These are phyloP conservation scores for Ivindomyrus marchei DNA, from an alignment of 2,113 vertebrate genomes.

Conservation along the genomic window DNA sequence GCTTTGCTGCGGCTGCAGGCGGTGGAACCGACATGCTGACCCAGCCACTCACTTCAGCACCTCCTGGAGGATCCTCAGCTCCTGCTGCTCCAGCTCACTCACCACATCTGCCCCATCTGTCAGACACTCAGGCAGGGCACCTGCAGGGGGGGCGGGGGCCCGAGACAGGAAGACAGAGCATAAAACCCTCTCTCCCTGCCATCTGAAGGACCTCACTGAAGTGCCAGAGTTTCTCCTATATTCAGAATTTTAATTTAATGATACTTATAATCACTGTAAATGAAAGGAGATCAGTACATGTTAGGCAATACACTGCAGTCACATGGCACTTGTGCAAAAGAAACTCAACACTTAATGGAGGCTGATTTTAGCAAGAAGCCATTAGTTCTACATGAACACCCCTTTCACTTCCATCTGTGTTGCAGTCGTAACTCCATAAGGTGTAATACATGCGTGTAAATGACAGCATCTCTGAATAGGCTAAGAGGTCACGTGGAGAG, in stretches of 20 bases:
- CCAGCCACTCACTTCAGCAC: constrained; percentile 75
- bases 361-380: background rate
- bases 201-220: background rate
- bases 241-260: background rate
- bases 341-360: background rate
- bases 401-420: background rate
- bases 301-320: background rate
- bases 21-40: background rate
- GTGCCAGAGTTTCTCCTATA: background rate
- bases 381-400: background rate
- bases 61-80: constrained; percentile 88
- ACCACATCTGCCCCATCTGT: constrained; percentile 83
- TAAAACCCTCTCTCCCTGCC: background rate
- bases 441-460: background rate
- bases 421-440: background rate
- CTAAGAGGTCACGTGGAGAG: background rate
- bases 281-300: background rate
- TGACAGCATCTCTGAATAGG: background rate
- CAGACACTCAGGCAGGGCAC: constrained; percentile 86
- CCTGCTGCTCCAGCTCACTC: constrained; percentile 85
- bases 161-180: background rate
- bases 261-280: background rate
- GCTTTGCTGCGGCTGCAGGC: background rate
- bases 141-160: constrained; percentile 46
- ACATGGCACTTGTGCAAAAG: background rate